Conservation (phyloP, 2,113 vertebrate species). For the Gallinago paraguaiae region DNA sequence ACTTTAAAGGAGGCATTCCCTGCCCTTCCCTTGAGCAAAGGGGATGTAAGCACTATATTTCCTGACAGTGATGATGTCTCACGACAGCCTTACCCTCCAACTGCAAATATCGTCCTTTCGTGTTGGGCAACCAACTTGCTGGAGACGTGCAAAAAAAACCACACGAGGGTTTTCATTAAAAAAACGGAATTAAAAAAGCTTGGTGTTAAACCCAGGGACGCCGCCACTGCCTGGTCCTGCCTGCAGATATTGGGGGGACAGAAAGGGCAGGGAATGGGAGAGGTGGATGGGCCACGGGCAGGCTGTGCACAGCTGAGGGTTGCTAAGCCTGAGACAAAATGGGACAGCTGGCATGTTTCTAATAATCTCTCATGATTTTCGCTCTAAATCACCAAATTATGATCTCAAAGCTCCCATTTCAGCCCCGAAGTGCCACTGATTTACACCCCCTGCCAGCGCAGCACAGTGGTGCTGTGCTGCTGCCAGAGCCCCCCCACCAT, state of each 20-base stretch:
- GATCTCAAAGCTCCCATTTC: background rate
- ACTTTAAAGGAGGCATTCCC: background rate
- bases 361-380: background rate
- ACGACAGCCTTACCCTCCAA: background rate
- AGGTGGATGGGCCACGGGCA: background rate
- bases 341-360: background rate
- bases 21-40: background rate
- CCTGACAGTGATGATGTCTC: fast-evolving
- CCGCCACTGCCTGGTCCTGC: background rate
- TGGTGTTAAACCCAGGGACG: background rate
- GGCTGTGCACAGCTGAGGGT: background rate
- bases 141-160: background rate
- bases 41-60: background rate
- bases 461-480: background rate
- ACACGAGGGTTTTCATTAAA: background rate
- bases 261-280: background rate
- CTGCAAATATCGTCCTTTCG: background rate
- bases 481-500: background rate
- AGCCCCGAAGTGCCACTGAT: fast-evolving
- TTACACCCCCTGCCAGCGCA: background rate
- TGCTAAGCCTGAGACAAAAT: fast-evolving
- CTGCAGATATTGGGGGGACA: background rate
- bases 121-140: background rate
- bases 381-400: background rate
- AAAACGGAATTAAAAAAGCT: background rate